Base-by-base conservation (phyloP, 2,888 invertebrate genomes). In the Hirtodrosophila alboralis region DNA sequence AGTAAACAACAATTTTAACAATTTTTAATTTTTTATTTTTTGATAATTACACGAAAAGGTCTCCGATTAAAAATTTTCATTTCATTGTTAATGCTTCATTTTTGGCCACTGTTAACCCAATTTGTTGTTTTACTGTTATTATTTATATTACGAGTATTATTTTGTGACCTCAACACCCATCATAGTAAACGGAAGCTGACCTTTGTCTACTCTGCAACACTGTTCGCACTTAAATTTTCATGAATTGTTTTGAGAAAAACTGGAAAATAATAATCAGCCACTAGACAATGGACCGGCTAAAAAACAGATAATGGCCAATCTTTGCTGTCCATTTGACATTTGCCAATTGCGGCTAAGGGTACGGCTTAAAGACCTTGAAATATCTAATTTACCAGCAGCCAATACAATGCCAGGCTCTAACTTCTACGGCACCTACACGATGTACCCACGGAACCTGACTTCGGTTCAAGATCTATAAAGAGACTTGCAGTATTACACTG, bases 1-100 rank as follows among this genome's bases (percentile, higher is more conserved):
- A 28, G 36, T 36, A 33, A 30, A 21, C 28, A 13, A 49, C 62
- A 54, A 41, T 58, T 56, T 57, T 40, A 33, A 33, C 54, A 48
- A 27, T 48, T 58, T 51, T 58, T 44, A 18, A 43, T 48, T 53
- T 61, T 54, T 48, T 33, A 60, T 57, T 70, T 64, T n/a, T 61
- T 79, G 69, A 75, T 75, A 83, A 80, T 79, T 85, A 84, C 72
- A 62, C 72, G 54, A 78, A 79, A 83, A 80, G 86, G 79, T 85
- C 84, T 31, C 23, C 60, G 36, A 58, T 34, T 69, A 69, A 69
- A 57, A 63, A 44, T 52, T 48, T 56, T 58, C 56, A 33, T 48
- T 58, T 59, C 47, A 26, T 59, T 44, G 48, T 49, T 75, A 41
- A 33, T 41, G 59, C 41, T 44, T 49, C 52, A 36, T 60, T 75